Conservation (phyloP, 2,888 invertebrate species). For the Leucophenga montana region DNA sequence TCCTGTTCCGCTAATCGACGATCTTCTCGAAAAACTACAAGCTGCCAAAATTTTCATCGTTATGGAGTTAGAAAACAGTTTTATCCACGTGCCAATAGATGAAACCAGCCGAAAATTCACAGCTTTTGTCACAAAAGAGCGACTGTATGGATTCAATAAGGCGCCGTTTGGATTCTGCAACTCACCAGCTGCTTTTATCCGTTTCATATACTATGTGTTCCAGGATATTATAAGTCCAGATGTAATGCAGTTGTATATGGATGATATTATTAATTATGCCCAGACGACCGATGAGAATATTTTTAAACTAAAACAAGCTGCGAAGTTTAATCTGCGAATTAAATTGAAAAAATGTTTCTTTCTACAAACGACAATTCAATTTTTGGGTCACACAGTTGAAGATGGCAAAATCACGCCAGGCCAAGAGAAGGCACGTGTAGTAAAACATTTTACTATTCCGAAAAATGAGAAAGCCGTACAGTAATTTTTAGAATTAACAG, state of each 20-base stretch:
- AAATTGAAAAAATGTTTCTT: too few species aligned
- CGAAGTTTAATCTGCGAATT: constrained; percentile 14
- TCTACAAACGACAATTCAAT: too few species aligned
- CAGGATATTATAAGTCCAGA: constrained; percentile 32
- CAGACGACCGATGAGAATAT: constrained; percentile 24
- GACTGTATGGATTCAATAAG: constrained; percentile 17
- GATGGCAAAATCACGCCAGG: too few species aligned
- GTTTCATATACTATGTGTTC: constrained; percentile 29
- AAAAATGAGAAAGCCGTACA: too few species aligned
- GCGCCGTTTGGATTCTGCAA: constrained; percentile 23
- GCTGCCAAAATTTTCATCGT: constrained; percentile 20
- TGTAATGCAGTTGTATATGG: constrained; percentile 34
- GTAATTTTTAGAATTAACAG: too few species aligned
- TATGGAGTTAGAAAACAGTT: constrained; percentile 34
- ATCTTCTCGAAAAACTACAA: constrained; percentile 27
- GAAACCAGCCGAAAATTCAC: too few species aligned
- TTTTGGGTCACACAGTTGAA: too few species aligned
- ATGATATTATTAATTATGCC: constrained; percentile 39
- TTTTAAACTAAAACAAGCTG: too few species aligned
- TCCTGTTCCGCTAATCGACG: constrained; percentile 38
- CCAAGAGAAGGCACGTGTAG: too few species aligned
- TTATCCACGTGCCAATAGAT: constrained; percentile 37
- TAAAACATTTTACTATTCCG: too few species aligned
- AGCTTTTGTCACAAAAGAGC: constrained; percentile 10
- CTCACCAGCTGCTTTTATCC: constrained; percentile 25